These are phyloP conservation scores for Anthrax anthrax DNA, from an alignment of 2,888 invertebrate species.

Conservation along the genomic window DNA sequence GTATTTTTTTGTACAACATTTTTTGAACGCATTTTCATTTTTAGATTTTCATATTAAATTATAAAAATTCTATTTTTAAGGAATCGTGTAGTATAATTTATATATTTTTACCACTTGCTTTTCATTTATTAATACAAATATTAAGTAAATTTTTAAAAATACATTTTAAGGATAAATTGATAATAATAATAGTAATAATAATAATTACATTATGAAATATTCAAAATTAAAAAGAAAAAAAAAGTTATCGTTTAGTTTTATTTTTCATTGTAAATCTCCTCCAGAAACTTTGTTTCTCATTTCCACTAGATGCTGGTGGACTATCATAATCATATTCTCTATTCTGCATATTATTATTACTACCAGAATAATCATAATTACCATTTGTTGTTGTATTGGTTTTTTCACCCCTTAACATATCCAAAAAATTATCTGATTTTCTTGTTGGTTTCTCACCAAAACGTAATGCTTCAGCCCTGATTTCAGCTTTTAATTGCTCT, in stretches of 20 bases:
- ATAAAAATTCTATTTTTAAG: no score
- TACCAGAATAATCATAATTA: slow-evolving; percentile 14
- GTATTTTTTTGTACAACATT: no score
- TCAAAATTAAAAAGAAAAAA: not conserved
- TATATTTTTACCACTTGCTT: no score
- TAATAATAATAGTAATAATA: no score
- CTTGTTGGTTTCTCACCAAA: slow-evolving; percentile 40
- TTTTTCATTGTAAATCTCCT: slow-evolving; percentile 55
- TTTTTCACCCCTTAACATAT: slow-evolving; percentile 46
- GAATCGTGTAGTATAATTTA: no score
- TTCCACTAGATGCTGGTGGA: slow-evolving; percentile 23
- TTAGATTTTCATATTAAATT: no score
- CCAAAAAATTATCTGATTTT: slow-evolving; percentile 44
- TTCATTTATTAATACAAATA: no score
- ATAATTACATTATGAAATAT: not conserved
- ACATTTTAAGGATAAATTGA: no score
- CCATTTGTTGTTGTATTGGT: slow-evolving; percentile 23
- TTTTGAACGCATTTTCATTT: no score
- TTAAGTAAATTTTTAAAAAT: no score
- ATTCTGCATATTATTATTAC: slow-evolving; percentile 26
- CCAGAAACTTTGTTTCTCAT: slow-evolving; percentile 51
- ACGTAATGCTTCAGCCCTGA: slow-evolving; percentile 51
- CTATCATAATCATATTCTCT: slow-evolving; percentile 33
- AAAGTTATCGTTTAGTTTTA: slow-evolving; percentile 47
- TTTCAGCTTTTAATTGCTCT: slow-evolving; percentile 51